Evolutionary conservation across 2,888 invertebrate species (phyloP), one percentile per base, ranked within the genome.

Genomic region (Ganaspis brasiliensis): DNA sequence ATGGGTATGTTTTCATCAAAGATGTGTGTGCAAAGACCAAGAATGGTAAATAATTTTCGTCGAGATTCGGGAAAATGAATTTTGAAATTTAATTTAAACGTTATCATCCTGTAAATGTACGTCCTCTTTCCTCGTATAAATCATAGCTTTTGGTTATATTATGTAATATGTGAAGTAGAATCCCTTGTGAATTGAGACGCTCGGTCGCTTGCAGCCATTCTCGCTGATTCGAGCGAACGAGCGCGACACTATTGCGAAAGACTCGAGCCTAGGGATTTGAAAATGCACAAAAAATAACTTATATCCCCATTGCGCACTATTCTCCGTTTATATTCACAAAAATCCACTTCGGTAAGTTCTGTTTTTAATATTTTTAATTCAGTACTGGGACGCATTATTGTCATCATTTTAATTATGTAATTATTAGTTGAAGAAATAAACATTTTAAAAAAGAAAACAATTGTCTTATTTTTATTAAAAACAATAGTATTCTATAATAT

Each of bases 171-270:
- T 45, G 72, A 76, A 72, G 72, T 40, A 72, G 72, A 70, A 61
- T 76, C 75, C 72, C 75, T 24, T 21, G 75, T 35, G 75, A 72
- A 19, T 19, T 59, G 52, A 75, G 71, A 59, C 52, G 71, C 59
- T 76, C 63, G 72, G 72, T 72, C 61, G 72, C 67, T 67, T 35
- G 61, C 55, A 76, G 72, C 63, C 63, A 72, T 76, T 72, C 72
- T 57, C 57, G 75, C 55, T 49, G 75, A 76, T 76, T 55, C 35
- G 61, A 76, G 72, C 63, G 75, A 76, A 73, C 45, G 73, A 73
- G 59, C 67, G 67, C 67, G 74, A 63, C 74, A 56, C 67, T 49
- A 74, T 74, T 24, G 67, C 61, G 67, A 74, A 70, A 61, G 63
- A 35, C 31, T 76, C 31, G 76, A 52, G 49, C 31, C 76, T 73